Conservation (phyloP, 1,140 invertebrate genomes). For the Copidosoma floridanum region DNA sequence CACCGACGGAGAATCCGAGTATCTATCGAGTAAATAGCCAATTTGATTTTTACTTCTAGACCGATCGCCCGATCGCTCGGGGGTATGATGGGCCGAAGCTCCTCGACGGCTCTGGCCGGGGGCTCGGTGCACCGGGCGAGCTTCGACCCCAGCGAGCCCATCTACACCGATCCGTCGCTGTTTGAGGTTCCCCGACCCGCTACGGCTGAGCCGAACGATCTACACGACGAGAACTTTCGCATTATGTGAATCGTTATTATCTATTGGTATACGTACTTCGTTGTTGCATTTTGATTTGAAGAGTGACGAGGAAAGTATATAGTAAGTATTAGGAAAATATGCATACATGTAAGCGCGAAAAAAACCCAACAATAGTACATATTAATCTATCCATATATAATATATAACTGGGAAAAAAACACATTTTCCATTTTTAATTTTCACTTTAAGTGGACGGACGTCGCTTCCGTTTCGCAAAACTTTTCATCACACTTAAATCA, state of each 20-base stretch:
- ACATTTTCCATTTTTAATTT: too few species aligned
- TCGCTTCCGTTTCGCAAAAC: too few species aligned
- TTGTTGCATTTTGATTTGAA: too few species aligned
- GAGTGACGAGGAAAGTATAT: too few species aligned
- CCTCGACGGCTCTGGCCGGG: conserved; percentile 43
- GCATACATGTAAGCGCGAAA: too few species aligned
- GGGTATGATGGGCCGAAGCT: conserved; percentile 37
- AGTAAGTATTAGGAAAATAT: too few species aligned
- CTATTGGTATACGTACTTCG: too few species aligned
- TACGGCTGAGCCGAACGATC: background rate
- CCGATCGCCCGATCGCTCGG: conserved; percentile 47
- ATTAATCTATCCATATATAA: too few species aligned
- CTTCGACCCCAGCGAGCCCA: conserved; percentile 83
- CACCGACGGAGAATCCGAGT: background rate
- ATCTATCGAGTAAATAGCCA: conserved; percentile 34
- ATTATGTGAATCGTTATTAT: conserved; percentile 12
- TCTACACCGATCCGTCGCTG: conserved; percentile 87
- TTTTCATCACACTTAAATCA: too few species aligned
- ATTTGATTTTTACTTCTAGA: conserved; percentile 36
- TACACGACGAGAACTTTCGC: conserved; percentile 16
- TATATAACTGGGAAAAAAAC: too few species aligned
- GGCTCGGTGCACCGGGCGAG: conserved; percentile 41
- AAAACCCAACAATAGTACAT: too few species aligned
- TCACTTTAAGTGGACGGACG: too few species aligned
- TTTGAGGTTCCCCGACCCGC: conserved; percentile 68